Percentiles rank a stretch among this genome's conserved stretches.
Evolutionary conservation across 2,113 vertebrate genomes (phyloP).

Genomic region (Neomonachus schauinslandi): DNA sequence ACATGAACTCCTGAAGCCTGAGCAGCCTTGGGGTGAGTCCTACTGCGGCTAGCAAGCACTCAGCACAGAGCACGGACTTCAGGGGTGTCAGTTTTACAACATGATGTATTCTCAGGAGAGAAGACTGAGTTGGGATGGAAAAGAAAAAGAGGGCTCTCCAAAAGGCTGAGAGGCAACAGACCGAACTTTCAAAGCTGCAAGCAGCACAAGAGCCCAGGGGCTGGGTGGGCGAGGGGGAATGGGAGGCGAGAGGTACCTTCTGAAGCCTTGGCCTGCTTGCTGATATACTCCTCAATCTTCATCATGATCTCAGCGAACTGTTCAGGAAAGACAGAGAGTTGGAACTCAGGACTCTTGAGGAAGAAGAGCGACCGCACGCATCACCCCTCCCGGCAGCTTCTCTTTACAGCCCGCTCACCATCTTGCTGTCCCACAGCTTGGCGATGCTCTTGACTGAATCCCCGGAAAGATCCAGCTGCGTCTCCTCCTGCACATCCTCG

Average conservation of each 20-base stretch:
- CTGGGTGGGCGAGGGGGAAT: fast-evolving
- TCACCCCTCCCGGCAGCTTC: fast-evolving
- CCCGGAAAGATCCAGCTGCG: slow-evolving; percentile 92
- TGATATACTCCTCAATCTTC: slow-evolving; percentile 91
- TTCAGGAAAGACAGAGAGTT: neutral
- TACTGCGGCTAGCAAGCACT: fast-evolving
- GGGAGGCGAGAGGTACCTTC: slow-evolving; percentile 84
- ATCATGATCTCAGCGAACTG: slow-evolving; percentile 94
- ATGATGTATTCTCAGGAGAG: fast-evolving
- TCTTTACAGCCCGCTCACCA: slow-evolving; percentile 80
- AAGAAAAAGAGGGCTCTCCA: neutral
- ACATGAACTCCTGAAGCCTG: neutral
- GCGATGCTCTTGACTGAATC: slow-evolving; percentile 93
- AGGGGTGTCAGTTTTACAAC: neutral
- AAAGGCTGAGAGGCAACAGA: neutral
- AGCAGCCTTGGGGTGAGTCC: neutral
- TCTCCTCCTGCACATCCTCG: slow-evolving; percentile 94
- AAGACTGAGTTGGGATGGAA: neutral
- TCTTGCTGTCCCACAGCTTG: slow-evolving; percentile 94
- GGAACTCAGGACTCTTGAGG: neutral
- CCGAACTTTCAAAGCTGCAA: neutral
- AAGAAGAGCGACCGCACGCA: fast-evolving
- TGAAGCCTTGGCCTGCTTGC: slow-evolving; percentile 91
- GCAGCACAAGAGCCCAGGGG: neutral
- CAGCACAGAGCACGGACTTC: neutral